Evolutionary conservation across 2,888 invertebrate species (phyloP), one percentile per base, ranked within the genome.

Genomic region (Beris morrisii): DNA sequence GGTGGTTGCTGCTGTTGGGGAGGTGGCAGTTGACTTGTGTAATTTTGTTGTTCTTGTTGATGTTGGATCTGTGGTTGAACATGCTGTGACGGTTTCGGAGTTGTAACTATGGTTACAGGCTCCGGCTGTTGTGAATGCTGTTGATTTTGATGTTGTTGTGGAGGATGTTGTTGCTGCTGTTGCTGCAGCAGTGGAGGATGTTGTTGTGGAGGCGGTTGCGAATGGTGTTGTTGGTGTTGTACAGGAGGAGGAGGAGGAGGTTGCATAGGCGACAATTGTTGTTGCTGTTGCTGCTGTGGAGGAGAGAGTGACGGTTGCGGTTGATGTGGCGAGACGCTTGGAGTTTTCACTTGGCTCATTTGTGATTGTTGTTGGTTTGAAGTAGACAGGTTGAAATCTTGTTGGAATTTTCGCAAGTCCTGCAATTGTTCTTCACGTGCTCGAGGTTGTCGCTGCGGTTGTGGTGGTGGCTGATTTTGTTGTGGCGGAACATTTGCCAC

Each of bases 381-480:
- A 52, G 71, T 71, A 3, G 84, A 81, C 76, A 93, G 76, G 80
- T 92, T 90, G 80, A 93, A 93, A 72, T 93, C 92, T 73, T 88
- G 85, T 0, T 89, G 86, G 78, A 94, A 94, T 75, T 90, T 89
- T 71, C 91, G 87, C 65, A 93, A 78, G 67, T 92, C 91, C 69
- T 80, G 79, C 66, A 79, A 67, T 69, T 79, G 78, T 67, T 76
- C 79, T 32, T 80, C 80, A 30, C 80, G 77, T 7, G 75, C 66
- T 15, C 79, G 75, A 69, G 76, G 74, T 70, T 74, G 77, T 44
- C 78, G 73, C 65, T 78, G 76, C 4, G 75, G 78, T 46, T 77
- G 76, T 5, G 78, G 74, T 31, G 74, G 74, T 13, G 74, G 73
- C 53, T 76, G 76, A 38, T 70, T 70, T 48, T 72, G 73, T 45